These are phyloP conservation scores for Pseudopleuronectes americanus DNA, from an alignment of 2,797 vertebrate genomes.

Conservation along the genomic window DNA sequence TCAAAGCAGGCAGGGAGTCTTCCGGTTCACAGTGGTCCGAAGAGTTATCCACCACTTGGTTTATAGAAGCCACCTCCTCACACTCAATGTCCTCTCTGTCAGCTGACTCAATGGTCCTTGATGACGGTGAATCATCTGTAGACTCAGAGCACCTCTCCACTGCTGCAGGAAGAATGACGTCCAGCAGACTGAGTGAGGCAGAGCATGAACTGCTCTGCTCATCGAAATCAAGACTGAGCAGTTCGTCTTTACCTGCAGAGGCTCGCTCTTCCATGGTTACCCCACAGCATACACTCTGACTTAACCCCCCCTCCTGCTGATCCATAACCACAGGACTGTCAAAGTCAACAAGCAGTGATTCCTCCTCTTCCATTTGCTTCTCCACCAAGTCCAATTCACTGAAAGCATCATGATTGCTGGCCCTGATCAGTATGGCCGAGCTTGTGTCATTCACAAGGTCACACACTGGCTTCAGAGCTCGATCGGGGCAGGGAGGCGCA, in stretches of 20 bases:
- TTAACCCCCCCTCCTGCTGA: neutral
- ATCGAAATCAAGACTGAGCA: constrained; percentile 36
- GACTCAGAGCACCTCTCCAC: constrained; percentile 64
- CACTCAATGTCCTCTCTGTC: constrained; percentile 36
- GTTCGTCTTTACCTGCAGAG: constrained; percentile 16
- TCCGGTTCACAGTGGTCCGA: constrained; percentile 17
- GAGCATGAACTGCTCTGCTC: constrained; percentile 57
- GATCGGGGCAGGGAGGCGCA: constrained; percentile 81
- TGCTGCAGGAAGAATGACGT: constrained; percentile 78
- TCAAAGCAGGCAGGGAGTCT: neutral
- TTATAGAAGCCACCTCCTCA: constrained; percentile 20
- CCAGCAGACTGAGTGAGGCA: constrained; percentile 65
- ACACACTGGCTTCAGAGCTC: constrained; percentile 89
- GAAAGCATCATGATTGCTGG: constrained; percentile 79
- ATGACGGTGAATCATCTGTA: constrained; percentile 32
- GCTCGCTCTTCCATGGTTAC: constrained; percentile 18
- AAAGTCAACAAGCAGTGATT: constrained; percentile 81
- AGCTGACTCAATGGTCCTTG: constrained; percentile 35
- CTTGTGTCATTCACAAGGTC: constrained; percentile 93
- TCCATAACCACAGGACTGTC: constrained; percentile 71
- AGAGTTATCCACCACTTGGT: constrained; percentile 30
- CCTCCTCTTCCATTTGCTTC: constrained; percentile 68
- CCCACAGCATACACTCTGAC: neutral
- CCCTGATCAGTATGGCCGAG: constrained; percentile 78
- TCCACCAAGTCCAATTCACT: constrained; percentile 79